A percentile compares a stretch with the other conserved stretches of the same genome.
phyloP scores from a whole-genome alignment of 2,888 invertebrate genomes.

The Apamea anceps region DNA sequence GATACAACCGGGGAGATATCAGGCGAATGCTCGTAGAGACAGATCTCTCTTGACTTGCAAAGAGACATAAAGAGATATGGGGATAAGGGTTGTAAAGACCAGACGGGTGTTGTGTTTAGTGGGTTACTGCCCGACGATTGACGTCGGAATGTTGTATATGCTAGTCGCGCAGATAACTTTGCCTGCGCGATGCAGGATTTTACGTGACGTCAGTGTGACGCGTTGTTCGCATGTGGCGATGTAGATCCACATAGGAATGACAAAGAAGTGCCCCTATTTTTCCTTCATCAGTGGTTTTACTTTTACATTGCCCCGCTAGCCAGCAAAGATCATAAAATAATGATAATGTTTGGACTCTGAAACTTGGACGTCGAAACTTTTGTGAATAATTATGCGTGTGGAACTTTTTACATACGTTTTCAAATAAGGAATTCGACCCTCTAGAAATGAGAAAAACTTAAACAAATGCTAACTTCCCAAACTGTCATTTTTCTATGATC shows the following conservation, averaged over 20 bases:
- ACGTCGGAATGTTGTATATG: too few species aligned
- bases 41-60: too few species aligned
- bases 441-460: conserved; percentile 54
- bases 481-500: conserved; percentile 79
- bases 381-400: not conserved
- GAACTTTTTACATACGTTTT: conserved; percentile 48
- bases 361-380: not conserved
- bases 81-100: too few species aligned
- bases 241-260: not conserved
- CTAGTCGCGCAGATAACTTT: too few species aligned
- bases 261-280: not conserved
- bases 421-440: conserved; percentile 59
- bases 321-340: not conserved
- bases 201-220: too few species aligned
- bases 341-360: not conserved
- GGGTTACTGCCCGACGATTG: too few species aligned
- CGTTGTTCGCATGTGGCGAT: too few species aligned
- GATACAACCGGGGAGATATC: not conserved
- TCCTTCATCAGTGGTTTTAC: not conserved
- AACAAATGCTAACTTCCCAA: conserved; percentile 66
- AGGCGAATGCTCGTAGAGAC: not conserved
- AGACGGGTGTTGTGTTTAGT: too few species aligned
- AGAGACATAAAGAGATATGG: too few species aligned
- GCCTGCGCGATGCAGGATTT: too few species aligned
- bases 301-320: not conserved